These are phyloP conservation scores for Phenganax subtilis DNA, from an alignment of 92 coral and sea anemone species.

Conservation along the genomic window DNA sequence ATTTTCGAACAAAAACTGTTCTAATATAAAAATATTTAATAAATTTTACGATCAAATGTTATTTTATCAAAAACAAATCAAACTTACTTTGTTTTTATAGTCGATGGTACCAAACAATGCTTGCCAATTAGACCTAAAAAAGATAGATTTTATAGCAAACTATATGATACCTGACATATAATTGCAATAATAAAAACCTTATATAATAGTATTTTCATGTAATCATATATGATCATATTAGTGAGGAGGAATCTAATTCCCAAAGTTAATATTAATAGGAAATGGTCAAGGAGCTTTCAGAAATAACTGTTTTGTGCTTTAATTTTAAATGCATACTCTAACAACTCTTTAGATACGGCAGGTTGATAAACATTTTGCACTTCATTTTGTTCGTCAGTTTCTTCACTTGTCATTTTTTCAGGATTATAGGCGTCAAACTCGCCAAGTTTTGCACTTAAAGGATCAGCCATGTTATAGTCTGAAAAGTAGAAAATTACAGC, in stretches of 20 bases:
- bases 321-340: conserved; percentile 20
- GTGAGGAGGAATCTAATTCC: too few relatives aligned
- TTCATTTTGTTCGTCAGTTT: conserved; percentile 9
- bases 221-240: too few relatives aligned
- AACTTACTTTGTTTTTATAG: conserved; percentile 37
- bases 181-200: too few relatives aligned
- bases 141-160: not conserved
- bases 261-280: too few relatives aligned
- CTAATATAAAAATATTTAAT: too few relatives aligned
- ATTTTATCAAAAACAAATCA: not conserved
- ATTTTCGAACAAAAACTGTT: too few relatives aligned
- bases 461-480: conserved; percentile 24
- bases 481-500: not conserved
- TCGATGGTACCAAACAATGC: conserved; percentile 19
- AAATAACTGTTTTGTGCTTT: not conserved
- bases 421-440: not conserved
- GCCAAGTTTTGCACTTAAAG: conserved; percentile 36
- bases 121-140: conserved; percentile 22
- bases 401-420: not conserved
- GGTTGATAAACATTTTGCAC: conserved; percentile 4
- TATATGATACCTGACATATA: too few relatives aligned
- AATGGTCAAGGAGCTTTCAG: too few relatives aligned
- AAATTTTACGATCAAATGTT: too few relatives aligned
- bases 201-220: too few relatives aligned
- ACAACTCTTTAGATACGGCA: conserved; percentile 20